Evolutionary conservation across 2,113 vertebrate genomes (phyloP), one percentile per base, ranked within the genome.

Genomic region (Platichthys stellatus): DNA sequence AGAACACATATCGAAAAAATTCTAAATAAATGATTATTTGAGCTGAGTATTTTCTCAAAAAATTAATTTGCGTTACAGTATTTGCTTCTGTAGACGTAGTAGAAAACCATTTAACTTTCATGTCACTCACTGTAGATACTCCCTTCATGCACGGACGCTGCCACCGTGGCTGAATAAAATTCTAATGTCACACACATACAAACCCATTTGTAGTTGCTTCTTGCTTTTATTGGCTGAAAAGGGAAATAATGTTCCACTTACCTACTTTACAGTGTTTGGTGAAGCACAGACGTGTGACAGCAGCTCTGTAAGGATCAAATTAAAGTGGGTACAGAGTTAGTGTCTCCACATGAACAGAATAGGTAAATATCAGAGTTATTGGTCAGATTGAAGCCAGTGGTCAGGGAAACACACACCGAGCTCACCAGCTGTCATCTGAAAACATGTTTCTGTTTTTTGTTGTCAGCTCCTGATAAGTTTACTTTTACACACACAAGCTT

Each of bases 401-500:
- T 49, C 3, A 63, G n/a, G 63, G 59, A 58, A 26, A 28, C 3
- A 12, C 38, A 23, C 56, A 58, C 62, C 31, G 21, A 56, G 35
- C 31, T 61, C 68, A 59, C 21, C 38, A n/a, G 56, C 69, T 26
- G 6, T 64, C 21, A 60, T 63, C 38, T 63, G 1, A 69, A 64
- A 56, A 58, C 2, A 17, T 10, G 11, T 24, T 45, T 18, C 5
- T 63, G 9, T 24, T 72, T 74, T 70, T 43, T 31, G 11, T 58
- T 26, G 1, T 20, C 51, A 2, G 17, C 20, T 49, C 21, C 53
- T 64, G 31, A 77, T 78, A 90, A 81, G 75, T 85, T 81, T 58
- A 77, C 67, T 82, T 74, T 78, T 15, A 58, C 35, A 74, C 17
- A 57, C 68, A 64, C 35, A 63, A 66, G 82, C 63, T 78, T 82